Conservation (phyloP, 2,797 vertebrate genomes). For the Botia almorhae region DNA sequence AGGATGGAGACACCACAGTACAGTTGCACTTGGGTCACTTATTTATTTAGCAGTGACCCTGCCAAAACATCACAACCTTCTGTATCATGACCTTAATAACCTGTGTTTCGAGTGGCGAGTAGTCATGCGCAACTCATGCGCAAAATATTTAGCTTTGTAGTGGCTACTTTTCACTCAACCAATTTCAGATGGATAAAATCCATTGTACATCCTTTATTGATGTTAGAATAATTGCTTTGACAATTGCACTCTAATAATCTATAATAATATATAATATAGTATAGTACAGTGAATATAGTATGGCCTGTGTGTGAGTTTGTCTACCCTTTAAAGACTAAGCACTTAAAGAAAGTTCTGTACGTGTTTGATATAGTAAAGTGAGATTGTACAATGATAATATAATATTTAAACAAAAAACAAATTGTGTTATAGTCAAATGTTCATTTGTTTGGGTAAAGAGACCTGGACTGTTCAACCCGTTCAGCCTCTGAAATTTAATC, state of each 20-base stretch:
- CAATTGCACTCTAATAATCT: background rate
- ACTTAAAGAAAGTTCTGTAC: background rate
- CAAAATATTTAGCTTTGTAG: background rate
- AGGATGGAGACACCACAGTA: background rate
- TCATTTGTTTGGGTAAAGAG: slow-evolving; percentile 8
- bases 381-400: background rate
- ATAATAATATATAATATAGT: no score
- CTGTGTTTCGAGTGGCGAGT: background rate
- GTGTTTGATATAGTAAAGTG: background rate
- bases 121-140: background rate
- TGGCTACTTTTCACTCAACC: background rate
- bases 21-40: background rate
- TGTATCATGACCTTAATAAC: background rate
- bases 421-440: slow-evolving; percentile 15
- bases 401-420: background rate
- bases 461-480: slow-evolving; percentile 35
- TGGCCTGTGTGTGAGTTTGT: background rate
- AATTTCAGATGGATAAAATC: background rate
- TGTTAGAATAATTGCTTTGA: background rate
- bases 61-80: no score
- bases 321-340: no score
- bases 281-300: no score
- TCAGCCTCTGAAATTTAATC: slow-evolving; percentile 76
- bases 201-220: no score
- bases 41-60: background rate